Evolutionary conservation across 2,797 vertebrate species (phyloP), one percentile per base, ranked within the genome.

Genomic region (Bryconaethiops microstoma): DNA sequence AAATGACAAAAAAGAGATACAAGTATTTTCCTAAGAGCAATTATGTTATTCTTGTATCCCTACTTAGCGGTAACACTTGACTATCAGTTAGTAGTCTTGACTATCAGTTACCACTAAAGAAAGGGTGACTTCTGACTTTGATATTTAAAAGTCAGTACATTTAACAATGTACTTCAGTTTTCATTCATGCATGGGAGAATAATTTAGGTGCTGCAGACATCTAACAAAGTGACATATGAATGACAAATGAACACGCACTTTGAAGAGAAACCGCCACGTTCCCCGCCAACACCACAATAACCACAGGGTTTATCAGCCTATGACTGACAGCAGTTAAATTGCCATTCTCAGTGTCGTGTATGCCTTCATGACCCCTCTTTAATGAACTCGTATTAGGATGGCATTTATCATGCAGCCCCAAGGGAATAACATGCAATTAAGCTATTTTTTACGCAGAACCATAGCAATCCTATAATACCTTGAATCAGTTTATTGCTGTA

Each of bases 371-470:
- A 67, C 48, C 75, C 54, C 62, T 67, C 48, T 67, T 76, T 76
- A 76, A 65, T 76, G 63, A 76, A 65, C 19, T 65, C 2, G 25
- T 67, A 64, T 67, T 76, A 52, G 75, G 23, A 54, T 76, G 75
- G 48, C 48, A 76, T 76, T 76, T 76, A 52, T 55, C 25, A 52
- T 14, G 35, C 63, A 35, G 52, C n/a, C 62, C 62, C 40, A 19
- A 54, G 75, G 29, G 75, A 39, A 19, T n/a, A 52, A 35, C 39
- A 23, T 16, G 16, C 60, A 76, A 65, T 52, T 74, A 69, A n/a
- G 42, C 9, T 23, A 59, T 59, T 59, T 48, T 52, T 21, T 39
- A 59, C 19, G 59, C 71, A 57, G 35, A 59, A 59, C 9, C 35
- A 74, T 40, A 54, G 19, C 29, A 5, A 7, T 74, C 19, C 35